Conservation (phyloP, 1,140 invertebrate species). For the Ips nitidus region DNA sequence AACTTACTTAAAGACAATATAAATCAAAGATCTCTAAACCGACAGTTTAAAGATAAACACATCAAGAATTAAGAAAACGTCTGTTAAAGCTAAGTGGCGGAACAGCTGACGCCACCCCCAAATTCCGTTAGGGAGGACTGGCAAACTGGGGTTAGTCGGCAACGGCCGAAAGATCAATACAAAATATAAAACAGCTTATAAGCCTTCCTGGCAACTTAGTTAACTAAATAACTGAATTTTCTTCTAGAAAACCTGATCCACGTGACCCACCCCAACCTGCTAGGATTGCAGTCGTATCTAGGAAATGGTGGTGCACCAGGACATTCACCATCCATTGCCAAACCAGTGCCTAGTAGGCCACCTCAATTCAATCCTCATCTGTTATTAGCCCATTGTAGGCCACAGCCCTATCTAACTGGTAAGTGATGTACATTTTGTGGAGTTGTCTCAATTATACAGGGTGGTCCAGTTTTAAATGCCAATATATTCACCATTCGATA, state of each 20-base stretch:
- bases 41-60: too few relatives aligned
- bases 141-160: background rate
- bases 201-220: too few relatives aligned
- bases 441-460: background rate
- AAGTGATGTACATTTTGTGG: slow-evolving; percentile 27
- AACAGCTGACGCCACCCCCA: slow-evolving; percentile 10
- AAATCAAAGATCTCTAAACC: too few relatives aligned
- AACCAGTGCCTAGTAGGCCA: slow-evolving; percentile 58
- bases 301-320: slow-evolving; percentile 33
- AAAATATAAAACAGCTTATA: background rate
- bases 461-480: background rate
- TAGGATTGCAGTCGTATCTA: slow-evolving; percentile 49
- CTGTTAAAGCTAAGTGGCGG: slow-evolving; percentile 11
- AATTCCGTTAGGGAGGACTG: slow-evolving; percentile 1
- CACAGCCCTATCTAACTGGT: slow-evolving; percentile 60
- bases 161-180: background rate
- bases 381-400: slow-evolving; percentile 57
- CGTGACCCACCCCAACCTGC: slow-evolving; percentile 48
- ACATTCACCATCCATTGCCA: slow-evolving; percentile 54
- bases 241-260: slow-evolving; percentile 50
- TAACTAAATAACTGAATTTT: background rate
- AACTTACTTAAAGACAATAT: too few relatives aligned
- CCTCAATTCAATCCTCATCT: slow-evolving; percentile 55
- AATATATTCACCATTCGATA: too few relatives aligned
- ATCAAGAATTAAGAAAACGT: too few relatives aligned